phyloP scores from a whole-genome alignment of 2,113 vertebrate genomes.

The Benitochromis conjunctus region DNA sequence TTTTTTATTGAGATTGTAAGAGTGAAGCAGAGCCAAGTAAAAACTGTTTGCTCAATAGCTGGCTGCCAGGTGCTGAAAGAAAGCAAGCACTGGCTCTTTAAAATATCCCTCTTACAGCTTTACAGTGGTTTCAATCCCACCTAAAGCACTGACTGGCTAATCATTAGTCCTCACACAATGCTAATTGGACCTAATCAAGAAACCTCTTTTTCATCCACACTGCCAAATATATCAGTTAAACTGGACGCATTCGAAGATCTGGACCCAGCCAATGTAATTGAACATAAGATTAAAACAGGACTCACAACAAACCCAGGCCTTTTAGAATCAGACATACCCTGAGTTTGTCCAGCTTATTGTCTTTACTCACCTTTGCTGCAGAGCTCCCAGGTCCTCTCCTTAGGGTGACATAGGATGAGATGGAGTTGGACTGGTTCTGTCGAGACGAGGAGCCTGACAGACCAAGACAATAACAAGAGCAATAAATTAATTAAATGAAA shows the following conservation, averaged over 20 bases:
- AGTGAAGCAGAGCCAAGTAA: neutral
- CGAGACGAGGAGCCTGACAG: slow-evolving; percentile 79
- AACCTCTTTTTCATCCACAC: neutral
- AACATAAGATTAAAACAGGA: neutral
- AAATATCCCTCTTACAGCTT: neutral
- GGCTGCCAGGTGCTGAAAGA: neutral
- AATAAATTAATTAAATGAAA: neutral
- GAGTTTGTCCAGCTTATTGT: neutral
- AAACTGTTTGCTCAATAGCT: neutral
- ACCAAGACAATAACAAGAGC: slow-evolving; percentile 49
- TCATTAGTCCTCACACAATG: neutral
- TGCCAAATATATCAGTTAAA: neutral
- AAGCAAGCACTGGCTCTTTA: neutral
- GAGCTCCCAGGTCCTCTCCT: slow-evolving; percentile 73
- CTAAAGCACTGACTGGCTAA: neutral
- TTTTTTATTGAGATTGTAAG: neutral
- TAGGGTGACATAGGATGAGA: slow-evolving; percentile 85
- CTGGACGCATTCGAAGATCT: neutral
- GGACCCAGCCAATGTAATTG: neutral
- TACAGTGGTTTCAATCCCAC: neutral
- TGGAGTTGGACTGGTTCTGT: slow-evolving; percentile 79
- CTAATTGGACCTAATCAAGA: neutral
- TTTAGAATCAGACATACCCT: neutral
- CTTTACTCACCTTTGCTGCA: slow-evolving; percentile 74
- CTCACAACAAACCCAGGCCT: neutral